Base-by-base conservation (phyloP, 2,888 invertebrate genomes). In the Macaria notata region DNA sequence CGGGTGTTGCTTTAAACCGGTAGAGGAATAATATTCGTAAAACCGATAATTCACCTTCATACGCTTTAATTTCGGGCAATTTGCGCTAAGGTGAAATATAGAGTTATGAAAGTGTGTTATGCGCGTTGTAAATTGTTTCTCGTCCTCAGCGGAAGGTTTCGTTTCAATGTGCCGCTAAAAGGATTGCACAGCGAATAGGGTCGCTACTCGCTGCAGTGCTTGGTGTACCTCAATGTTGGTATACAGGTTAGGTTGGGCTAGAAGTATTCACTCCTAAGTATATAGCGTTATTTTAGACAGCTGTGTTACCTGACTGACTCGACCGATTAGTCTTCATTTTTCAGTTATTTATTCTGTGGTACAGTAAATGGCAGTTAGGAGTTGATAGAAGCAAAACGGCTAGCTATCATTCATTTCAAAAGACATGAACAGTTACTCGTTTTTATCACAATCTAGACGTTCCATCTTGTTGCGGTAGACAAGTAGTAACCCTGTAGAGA, bases 41-140 rank as follows among this genome's bases (percentile, higher is more conserved):
- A 86, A 80, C 84, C 87, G 85, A 88, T 89, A 88, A 88, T 86
- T 88, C 87, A 88, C 78, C 65, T 80, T 78, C 74, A 76, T 83
- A 82, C 78, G 82, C 81, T 84, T 88, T 85, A 84, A 88, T 89
- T 87, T 87, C 73, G 69, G 72, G 71, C 78, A 76, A 83, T 83
- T 81, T 78, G 67, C 68, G 70, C 19, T 19, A 75, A 72, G 66
- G 74, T 75, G 75, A 73, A 76, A 78, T 75, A 74, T 73, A 57
- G 56, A 58, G 56, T 48, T 58, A 55, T 39, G 36, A 57, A 65
- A 59, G 39, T 19, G 46, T 44, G 47, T 43, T 51, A 49, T 61
- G 55, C 52, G 63, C 47, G 51, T 59, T 55, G 52, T 57, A 60
- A 55, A 63, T 42, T 49, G 49, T 54, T 54, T 54, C 36, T 44